Conservation (phyloP, 2,113 vertebrate genomes). For the Embiotoca jacksoni region DNA sequence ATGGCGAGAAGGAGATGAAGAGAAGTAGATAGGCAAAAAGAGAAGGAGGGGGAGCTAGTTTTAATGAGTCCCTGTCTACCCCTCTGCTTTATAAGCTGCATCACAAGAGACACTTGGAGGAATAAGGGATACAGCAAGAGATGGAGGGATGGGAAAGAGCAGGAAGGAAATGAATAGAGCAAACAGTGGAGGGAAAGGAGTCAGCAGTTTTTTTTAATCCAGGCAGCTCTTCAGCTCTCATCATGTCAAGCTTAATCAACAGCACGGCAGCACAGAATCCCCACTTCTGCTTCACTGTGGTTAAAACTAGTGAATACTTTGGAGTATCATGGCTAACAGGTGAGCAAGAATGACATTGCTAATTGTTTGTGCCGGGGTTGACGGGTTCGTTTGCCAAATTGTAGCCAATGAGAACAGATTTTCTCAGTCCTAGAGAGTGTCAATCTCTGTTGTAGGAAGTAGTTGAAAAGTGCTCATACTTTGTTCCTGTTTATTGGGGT, state of each 20-base stretch:
- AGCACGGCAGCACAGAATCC: conserved; percentile 45
- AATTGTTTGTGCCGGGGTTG: neutral
- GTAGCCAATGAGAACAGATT: no score
- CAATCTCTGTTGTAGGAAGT: no score
- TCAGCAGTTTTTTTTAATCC: conserved; percentile 78
- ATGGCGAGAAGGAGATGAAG: conserved; percentile 46
- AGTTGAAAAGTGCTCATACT: no score
- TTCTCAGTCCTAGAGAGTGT: no score
- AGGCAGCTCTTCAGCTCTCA: conserved; percentile 65
- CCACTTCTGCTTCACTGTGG: conserved; percentile 39
- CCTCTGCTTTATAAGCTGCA: conserved; percentile 51
- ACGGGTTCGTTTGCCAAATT: neutral
- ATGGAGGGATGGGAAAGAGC: conserved; percentile 32
- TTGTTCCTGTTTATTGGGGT: no score
- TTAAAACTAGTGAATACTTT: conserved; percentile 19
- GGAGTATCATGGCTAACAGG: conserved; percentile 5
- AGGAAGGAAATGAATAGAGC: conserved; percentile 35
- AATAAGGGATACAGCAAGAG: conserved; percentile 28
- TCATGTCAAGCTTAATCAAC: conserved; percentile 68
- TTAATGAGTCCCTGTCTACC: conserved; percentile 63
- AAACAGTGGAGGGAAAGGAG: conserved; percentile 47
- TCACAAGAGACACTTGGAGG: conserved; percentile 47
- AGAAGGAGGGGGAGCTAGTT: conserved; percentile 10
- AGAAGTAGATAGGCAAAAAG: conserved; percentile 46
- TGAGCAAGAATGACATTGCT: neutral